Conservation (phyloP, 2,797 vertebrate genomes). For the Dendrocincla fuliginosa region DNA sequence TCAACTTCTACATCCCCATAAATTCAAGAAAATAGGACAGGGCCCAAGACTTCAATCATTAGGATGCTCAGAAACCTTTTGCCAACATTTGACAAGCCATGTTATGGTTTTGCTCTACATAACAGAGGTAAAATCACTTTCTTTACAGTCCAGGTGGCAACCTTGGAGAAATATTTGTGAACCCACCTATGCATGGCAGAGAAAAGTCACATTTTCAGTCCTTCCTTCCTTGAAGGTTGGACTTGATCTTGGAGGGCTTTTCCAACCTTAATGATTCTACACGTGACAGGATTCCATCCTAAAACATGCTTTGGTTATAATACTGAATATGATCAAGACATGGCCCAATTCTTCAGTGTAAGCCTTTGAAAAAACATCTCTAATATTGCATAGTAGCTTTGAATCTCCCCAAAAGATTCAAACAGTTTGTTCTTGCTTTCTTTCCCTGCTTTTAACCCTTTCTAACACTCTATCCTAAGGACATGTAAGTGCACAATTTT, state of each 20-base stretch:
- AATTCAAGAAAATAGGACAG: neutral
- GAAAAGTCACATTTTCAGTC: neutral
- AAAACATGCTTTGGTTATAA: fast-evolving
- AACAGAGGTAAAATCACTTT: neutral
- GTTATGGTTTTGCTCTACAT: neutral
- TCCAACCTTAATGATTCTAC: neutral
- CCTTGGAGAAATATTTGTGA: neutral
- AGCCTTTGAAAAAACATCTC: neutral
- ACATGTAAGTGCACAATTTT: fast-evolving
- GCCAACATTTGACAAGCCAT: neutral
- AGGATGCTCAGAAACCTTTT: neutral
- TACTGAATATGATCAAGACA: neutral
- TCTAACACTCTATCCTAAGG: too few relatives aligned
- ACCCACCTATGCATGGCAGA: fast-evolving
- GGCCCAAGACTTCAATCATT: neutral
- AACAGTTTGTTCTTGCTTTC: neutral
- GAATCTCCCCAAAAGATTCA: neutral
- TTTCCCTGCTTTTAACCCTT: neutral
- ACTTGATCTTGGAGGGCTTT: neutral
- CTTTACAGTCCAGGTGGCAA: neutral
- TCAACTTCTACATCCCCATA: neutral
- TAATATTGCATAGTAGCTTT: neutral
- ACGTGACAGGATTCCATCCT: neutral
- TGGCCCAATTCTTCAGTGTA: fast-evolving
- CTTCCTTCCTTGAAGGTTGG: neutral